Percentiles rank a stretch among this genome's conserved stretches.
phyloP scores from a whole-genome alignment of 2,797 vertebrate genomes.

The Pagetopsis macropterus region DNA sequence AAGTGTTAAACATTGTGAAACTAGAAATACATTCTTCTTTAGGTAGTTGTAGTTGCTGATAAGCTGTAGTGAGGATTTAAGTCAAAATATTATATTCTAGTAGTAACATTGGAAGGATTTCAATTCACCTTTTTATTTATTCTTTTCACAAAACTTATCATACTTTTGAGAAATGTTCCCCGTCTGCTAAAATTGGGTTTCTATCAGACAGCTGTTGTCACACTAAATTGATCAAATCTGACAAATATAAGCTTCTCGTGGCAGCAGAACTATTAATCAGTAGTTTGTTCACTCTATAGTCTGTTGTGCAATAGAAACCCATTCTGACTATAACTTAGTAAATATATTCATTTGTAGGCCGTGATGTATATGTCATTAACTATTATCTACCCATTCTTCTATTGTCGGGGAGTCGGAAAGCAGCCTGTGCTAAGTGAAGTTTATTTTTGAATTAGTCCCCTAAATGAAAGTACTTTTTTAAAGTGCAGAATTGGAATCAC shows the following conservation, averaged over 20 bases:
- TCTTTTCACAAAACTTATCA: neutral
- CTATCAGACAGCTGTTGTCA: neutral
- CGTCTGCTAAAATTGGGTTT: neutral
- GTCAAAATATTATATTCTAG: neutral
- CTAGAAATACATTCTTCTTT: neutral
- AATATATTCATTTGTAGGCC: too few species aligned
- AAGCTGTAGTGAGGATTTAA: neutral
- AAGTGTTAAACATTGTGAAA: neutral
- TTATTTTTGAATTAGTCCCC: too few species aligned
- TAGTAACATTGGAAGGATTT: neutral
- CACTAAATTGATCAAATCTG: neutral
- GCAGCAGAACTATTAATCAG: too few species aligned
- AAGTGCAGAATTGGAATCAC: neutral
- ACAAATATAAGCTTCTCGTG: too few species aligned
- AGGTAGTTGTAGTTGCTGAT: neutral
- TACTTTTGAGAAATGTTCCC: neutral
- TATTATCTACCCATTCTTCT: too few species aligned
- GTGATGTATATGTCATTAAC: too few species aligned
- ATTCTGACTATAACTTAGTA: too few species aligned
- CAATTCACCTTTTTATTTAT: neutral
- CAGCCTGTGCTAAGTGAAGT: too few species aligned
- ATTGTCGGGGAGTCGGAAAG: too few species aligned
- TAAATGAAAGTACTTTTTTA: too few species aligned
- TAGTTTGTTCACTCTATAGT: too few species aligned
- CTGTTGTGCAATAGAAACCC: too few species aligned